Conservation (phyloP, 2,888 invertebrate genomes). For the Euzetes globulus region DNA sequence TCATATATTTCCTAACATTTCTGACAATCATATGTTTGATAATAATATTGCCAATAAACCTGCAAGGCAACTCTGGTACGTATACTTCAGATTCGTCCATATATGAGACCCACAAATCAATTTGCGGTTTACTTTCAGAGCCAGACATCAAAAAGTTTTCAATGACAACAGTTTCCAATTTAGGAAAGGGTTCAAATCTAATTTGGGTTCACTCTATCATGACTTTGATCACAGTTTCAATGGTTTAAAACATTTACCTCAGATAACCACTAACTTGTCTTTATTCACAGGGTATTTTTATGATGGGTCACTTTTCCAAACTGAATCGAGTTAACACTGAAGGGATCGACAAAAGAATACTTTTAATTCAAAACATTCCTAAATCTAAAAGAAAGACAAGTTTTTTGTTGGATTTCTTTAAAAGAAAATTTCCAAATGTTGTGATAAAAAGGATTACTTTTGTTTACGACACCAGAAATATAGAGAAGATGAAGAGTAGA, state of each 20-base stretch:
- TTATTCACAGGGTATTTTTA: conserved; percentile 5
- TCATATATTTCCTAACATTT: conserved; percentile 70
- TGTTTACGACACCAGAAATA: conserved; percentile 56
- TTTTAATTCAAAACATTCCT: conserved; percentile 29
- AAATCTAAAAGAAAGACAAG: conserved; percentile 7
- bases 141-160: conserved; percentile 71
- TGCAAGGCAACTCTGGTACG: conserved; percentile 57
- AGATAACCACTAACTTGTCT: background rate
- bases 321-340: background rate
- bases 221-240: conserved; percentile 1
- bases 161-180: conserved; percentile 79
- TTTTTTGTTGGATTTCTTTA: background rate
- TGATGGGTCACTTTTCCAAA: conserved; percentile 29
- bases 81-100: too few relatives aligned
- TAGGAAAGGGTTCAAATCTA: conserved; percentile 50
- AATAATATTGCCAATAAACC: conserved; percentile 82
- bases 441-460: conserved; percentile 24
- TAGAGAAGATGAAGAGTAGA: conserved; percentile 56
- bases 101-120: too few relatives aligned
- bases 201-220: conserved; percentile 35
- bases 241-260: background rate
- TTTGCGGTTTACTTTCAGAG: conserved; percentile 48
- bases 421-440: conserved; percentile 18
- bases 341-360: background rate
- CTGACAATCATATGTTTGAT: conserved; percentile 70